These are phyloP conservation scores for Synergus umbraculus DNA, from an alignment of 2,888 invertebrate genomes.

Conservation along the genomic window DNA sequence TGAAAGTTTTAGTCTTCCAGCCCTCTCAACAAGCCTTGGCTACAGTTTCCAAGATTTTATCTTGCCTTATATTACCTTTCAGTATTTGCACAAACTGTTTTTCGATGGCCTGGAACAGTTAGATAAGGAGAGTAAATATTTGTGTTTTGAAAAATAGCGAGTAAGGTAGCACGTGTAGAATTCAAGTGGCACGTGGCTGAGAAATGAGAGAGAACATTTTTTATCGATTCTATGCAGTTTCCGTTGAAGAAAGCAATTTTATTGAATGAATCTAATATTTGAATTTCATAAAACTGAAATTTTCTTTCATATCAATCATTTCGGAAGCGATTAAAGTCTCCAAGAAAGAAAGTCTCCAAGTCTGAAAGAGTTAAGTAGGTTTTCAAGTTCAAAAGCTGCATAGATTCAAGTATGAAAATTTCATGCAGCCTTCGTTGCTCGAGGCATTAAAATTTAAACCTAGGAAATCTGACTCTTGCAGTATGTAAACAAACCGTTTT, in stretches of 20 bases:
- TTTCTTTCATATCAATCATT: background rate
- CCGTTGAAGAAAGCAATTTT: background rate
- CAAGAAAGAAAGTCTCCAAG: too few relatives aligned
- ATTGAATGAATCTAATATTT: background rate
- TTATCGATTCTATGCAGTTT: background rate
- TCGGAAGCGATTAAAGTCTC: background rate
- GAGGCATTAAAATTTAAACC: too few relatives aligned
- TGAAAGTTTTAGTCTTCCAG: background rate
- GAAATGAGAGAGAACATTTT: background rate
- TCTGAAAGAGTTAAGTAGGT: background rate
- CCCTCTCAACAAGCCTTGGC: background rate
- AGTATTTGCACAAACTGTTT: slow-evolving; percentile 24
- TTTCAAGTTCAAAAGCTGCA: background rate
- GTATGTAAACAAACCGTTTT: too few relatives aligned
- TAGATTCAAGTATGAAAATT: too few relatives aligned
- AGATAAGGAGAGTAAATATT: slow-evolving; percentile 8
- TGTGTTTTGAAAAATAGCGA: slow-evolving; percentile 2
- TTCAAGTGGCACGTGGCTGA: background rate
- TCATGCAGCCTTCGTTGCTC: too few relatives aligned
- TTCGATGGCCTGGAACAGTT: background rate
- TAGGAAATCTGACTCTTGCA: too few relatives aligned
- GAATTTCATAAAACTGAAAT: background rate
- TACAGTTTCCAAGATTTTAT: background rate
- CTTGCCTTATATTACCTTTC: background rate
- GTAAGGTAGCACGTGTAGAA: background rate